Percentiles rank a stretch among this genome's conserved stretches.
Conservation (phyloP, 2,113 vertebrate genomes). For the Tragelaphus strepsiceros region DNA sequence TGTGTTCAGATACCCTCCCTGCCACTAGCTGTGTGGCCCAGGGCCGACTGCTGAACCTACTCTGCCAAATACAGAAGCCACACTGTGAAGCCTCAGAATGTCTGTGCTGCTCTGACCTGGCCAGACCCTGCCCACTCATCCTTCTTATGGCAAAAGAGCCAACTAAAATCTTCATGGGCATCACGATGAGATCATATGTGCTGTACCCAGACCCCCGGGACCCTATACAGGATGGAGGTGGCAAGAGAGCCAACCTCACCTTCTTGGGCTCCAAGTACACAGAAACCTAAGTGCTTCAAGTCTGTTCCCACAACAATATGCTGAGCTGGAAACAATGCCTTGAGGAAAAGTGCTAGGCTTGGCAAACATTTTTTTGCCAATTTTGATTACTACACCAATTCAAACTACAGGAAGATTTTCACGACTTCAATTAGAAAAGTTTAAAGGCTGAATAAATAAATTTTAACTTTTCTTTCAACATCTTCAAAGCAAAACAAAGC, state of each 20-base stretch:
- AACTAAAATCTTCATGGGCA: accelerated
- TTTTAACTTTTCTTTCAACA: background rate
- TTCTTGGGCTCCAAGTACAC: background rate
- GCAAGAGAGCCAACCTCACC: too few relatives aligned
- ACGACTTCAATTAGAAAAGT: background rate
- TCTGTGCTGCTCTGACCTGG: background rate
- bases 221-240: too few relatives aligned
- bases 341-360: background rate
- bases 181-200: accelerated
- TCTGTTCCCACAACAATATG: too few relatives aligned
- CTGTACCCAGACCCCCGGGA: accelerated
- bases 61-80: background rate
- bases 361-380: background rate
- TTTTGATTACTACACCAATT: background rate
- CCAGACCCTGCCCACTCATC: too few relatives aligned
- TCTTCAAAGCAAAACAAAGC: background rate
- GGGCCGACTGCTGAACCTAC: too few relatives aligned
- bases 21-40: background rate
- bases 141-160: background rate
- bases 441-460: background rate
- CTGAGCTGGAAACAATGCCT: background rate
- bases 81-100: background rate
- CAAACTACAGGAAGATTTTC: background rate
- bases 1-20: background rate
- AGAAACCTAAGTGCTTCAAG: too few relatives aligned